These are phyloP conservation scores for Limnephilus lunatus DNA, from an alignment of 2,888 invertebrate genomes.

Conservation along the genomic window DNA sequence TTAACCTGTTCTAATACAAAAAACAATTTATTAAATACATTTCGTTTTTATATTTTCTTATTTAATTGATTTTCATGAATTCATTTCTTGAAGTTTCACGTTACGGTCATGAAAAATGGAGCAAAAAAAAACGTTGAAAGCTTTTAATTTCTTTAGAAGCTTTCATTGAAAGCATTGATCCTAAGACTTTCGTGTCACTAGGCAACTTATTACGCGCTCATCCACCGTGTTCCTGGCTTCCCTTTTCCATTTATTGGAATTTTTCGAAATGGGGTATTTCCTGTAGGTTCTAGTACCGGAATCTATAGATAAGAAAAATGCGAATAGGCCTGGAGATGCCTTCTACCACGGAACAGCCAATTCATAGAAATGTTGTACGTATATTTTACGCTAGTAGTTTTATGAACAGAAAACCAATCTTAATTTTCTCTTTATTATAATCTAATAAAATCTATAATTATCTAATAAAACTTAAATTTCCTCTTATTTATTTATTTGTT, in stretches of 20 bases:
- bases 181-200: background rate
- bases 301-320: background rate
- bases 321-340: background rate
- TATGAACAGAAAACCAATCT: too few relatives aligned
- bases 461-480: too few relatives aligned
- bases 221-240: background rate
- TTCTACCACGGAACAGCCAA: background rate
- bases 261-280: background rate
- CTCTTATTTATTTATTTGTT: too few relatives aligned
- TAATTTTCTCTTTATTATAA: too few relatives aligned
- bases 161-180: background rate
- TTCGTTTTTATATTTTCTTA: too few relatives aligned
- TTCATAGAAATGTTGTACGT: too few relatives aligned
- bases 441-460: too few relatives aligned
- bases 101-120: background rate
- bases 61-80: too few relatives aligned
- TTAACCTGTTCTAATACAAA: too few relatives aligned
- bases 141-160: background rate
- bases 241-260: background rate
- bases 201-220: slow-evolving; percentile 2
- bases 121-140: background rate
- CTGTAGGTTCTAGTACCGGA: background rate
- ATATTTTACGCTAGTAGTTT: too few relatives aligned
- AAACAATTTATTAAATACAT: too few relatives aligned
- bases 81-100: too few relatives aligned